Percentiles rank a stretch among this genome's conserved stretches.
Conservation (phyloP, 2,888 invertebrate genomes). For the Lottia scabra region DNA sequence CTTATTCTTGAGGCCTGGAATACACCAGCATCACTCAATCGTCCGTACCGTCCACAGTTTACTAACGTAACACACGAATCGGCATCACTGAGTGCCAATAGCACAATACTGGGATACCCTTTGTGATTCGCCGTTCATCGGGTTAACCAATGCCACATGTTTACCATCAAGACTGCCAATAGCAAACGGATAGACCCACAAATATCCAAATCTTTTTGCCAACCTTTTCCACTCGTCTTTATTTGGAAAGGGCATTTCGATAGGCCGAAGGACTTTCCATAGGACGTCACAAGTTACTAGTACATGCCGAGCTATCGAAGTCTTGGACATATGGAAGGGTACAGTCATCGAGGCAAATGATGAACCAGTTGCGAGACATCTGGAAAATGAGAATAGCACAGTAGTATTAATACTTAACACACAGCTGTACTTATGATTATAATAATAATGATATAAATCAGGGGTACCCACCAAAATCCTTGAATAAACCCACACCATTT, state of each 20-base stretch:
- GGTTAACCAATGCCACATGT: constrained; percentile 7
- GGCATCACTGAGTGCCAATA: constrained; percentile 21
- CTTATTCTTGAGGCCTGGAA: constrained; percentile 8
- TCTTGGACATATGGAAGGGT: constrained; percentile 19
- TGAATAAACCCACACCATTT: constrained; percentile 13
- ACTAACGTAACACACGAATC: constrained; percentile 15
- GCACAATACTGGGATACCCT: constrained; percentile 22
- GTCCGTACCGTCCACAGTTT: constrained; percentile 19
- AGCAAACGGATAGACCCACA: constrained; percentile 24
- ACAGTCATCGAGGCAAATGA: constrained; percentile 18
- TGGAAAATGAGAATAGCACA: constrained; percentile 12
- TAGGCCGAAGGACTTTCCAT: constrained; percentile 17
- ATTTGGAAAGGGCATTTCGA: constrained; percentile 16
- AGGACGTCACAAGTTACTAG: constrained; percentile 10
- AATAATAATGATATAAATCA: constrained; percentile 12
- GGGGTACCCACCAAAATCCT: constrained; percentile 12
- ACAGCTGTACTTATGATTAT: constrained; percentile 12
- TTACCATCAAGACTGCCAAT: constrained; percentile 20
- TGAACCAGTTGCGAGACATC: constrained; percentile 17
- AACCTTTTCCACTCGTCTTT: constrained; percentile 16
- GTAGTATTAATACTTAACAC: constrained; percentile 11
- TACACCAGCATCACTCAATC: constrained; percentile 17
- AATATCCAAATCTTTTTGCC: constrained; percentile 19
- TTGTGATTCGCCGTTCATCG: constrained; percentile 9
- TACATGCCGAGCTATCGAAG: constrained; percentile 11